Percentiles rank a stretch among this genome's conserved stretches.
Evolutionary conservation across 2,113 vertebrate species (phyloP).

Genomic region (Pituophis catenifer): DNA sequence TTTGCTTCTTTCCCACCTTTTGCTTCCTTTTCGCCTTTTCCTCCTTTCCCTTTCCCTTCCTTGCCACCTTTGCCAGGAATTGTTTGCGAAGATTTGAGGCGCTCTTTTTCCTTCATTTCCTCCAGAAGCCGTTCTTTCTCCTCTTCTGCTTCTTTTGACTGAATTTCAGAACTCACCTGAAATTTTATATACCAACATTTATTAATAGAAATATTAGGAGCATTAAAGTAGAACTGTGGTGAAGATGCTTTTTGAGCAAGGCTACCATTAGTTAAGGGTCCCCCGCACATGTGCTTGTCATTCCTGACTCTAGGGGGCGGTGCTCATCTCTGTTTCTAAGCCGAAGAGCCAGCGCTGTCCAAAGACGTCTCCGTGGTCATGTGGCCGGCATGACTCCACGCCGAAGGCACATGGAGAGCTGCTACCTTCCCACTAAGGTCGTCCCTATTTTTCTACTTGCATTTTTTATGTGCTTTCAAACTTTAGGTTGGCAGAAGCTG

Average conservation of each 20-base stretch:
- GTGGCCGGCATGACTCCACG: too few relatives aligned
- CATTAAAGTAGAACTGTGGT: background rate
- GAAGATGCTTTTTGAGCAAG: background rate
- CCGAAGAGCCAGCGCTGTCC: too few relatives aligned
- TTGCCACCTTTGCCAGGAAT: constrained; percentile 58
- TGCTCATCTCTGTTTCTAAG: too few relatives aligned
- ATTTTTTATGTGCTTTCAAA: too few relatives aligned
- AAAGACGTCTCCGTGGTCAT: too few relatives aligned
- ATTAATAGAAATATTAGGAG: background rate
- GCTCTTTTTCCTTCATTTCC: constrained; percentile 60
- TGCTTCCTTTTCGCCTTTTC: constrained; percentile 59
- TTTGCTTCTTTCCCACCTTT: constrained; percentile 61
- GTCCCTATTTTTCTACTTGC: too few relatives aligned
- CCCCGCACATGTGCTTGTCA: too few relatives aligned
- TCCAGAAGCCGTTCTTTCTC: constrained; percentile 55
- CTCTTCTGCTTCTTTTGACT: constrained; percentile 67
- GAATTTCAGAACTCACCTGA: constrained; percentile 70
- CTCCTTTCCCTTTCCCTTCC: constrained; percentile 25
- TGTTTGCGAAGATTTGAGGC: constrained; percentile 44
- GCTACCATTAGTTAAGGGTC: rapidly evolving
- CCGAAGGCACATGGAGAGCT: too few relatives aligned
- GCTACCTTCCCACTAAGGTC: too few relatives aligned
- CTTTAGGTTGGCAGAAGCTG: too few relatives aligned
- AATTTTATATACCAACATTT: constrained; percentile 10
- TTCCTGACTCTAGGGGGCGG: too few relatives aligned